phyloP scores from a whole-genome alignment of 1,140 invertebrate species.

The Tigriopus japonicus region DNA sequence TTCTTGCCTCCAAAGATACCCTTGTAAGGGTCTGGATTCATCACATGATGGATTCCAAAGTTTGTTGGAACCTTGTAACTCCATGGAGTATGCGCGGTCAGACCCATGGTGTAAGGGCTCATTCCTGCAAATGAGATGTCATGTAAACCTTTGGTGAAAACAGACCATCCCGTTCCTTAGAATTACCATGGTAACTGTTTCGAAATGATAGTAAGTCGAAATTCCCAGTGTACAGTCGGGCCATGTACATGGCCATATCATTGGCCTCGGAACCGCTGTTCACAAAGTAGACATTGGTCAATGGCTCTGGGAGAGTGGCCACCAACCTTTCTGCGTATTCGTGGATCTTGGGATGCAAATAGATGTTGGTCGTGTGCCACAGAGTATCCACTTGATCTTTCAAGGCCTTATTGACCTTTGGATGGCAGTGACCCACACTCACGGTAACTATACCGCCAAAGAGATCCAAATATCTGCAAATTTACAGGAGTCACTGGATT shows the following conservation, averaged over 20 bases:
- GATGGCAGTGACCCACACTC: constrained; percentile 93
- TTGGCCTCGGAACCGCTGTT: constrained; percentile 96
- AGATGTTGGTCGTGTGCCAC: constrained; percentile 81
- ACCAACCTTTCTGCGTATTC: constrained; percentile 70
- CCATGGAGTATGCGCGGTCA: constrained; percentile 61
- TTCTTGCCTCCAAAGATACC: constrained; percentile 69
- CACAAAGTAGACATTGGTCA: constrained; percentile 75
- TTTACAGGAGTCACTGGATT: no score
- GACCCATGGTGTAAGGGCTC: constrained; percentile 55
- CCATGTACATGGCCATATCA: constrained; percentile 73
- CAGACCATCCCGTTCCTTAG: background rate
- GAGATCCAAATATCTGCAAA: constrained; percentile 64
- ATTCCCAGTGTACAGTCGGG: constrained; percentile 59
- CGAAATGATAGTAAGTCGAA: constrained; percentile 67
- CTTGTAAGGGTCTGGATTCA: constrained; percentile 73
- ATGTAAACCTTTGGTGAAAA: no score
- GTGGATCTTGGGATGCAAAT: constrained; percentile 68
- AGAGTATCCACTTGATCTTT: constrained; percentile 55
- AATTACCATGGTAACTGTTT: constrained; percentile 64
- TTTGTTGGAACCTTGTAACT: constrained; percentile 50
- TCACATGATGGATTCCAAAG: constrained; percentile 67
- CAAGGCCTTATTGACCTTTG: constrained; percentile 50
- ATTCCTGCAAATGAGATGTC: constrained; percentile 27
- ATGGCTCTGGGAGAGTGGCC: constrained; percentile 55
- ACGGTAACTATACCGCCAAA: constrained; percentile 92